A percentile compares a stretch with the other conserved stretches of the same genome.
Evolutionary conservation across 1,140 invertebrate species (phyloP).

Genomic region (Bemisia tabaci): DNA sequence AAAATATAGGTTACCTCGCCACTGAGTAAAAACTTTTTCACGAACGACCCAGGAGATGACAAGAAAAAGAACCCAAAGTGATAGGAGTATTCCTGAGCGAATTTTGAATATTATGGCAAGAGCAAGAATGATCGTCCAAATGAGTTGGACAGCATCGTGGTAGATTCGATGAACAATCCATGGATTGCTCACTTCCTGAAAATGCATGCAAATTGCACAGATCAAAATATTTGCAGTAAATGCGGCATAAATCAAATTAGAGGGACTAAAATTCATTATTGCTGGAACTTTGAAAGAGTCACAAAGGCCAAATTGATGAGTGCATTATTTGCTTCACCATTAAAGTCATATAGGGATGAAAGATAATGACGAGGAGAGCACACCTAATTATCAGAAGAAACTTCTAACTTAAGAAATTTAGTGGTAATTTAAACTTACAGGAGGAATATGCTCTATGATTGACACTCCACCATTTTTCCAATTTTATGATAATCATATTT

Average conservation of each 20-base stretch:
- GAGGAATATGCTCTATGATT: no score
- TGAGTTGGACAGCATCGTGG: constrained; percentile 43
- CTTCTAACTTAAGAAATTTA: no score
- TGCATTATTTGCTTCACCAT: background rate
- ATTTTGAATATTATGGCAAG: constrained; percentile 40
- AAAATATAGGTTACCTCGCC: no score
- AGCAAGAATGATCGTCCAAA: constrained; percentile 42
- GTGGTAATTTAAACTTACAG: no score
- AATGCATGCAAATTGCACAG: constrained; percentile 14
- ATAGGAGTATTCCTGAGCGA: constrained; percentile 48
- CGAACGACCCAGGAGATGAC: constrained; percentile 36
- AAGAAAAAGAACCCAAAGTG: constrained; percentile 47
- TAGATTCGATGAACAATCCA: constrained; percentile 45
- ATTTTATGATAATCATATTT: no score
- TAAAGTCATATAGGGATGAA: no score
- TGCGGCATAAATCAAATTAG: background rate
- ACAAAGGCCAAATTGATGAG: background rate
- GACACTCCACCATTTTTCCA: no score
- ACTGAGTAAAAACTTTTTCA: constrained; percentile 34
- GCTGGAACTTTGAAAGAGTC: background rate
- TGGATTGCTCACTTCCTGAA: constrained; percentile 30
- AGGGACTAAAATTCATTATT: background rate
- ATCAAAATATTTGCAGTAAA: no score
- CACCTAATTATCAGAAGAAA: no score
- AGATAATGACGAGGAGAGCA: no score